phyloP scores from a whole-genome alignment of 2,888 invertebrate species.

The Allophyes oxyacanthae region DNA sequence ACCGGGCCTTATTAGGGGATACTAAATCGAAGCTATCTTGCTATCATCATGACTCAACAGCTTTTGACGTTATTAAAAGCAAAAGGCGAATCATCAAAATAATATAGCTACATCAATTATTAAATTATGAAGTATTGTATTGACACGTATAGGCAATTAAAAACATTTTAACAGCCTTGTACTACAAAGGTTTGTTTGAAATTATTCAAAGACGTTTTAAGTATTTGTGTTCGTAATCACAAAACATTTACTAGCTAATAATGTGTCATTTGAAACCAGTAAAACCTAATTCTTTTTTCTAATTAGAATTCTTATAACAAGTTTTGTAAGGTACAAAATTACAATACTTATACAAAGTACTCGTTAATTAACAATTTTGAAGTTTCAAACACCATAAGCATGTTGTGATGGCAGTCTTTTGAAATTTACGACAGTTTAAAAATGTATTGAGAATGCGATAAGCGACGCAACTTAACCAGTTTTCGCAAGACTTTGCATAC shows the following conservation, averaged over 20 bases:
- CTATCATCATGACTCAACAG: no score
- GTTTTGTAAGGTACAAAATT: conserved; percentile 15
- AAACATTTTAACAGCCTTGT: conserved; percentile 16
- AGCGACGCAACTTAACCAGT: conserved; percentile 72
- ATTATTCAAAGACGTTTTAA: neutral
- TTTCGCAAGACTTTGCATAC: conserved; percentile 67
- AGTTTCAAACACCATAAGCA: conserved; percentile 17
- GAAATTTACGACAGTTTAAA: conserved; percentile 60
- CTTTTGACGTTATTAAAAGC: neutral
- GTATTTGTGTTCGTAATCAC: conserved; percentile 5
- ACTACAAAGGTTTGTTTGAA: conserved; percentile 8
- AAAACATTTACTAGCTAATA: conserved; percentile 5
- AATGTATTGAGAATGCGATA: conserved; percentile 77
- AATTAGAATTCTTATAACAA: conserved; percentile 10
- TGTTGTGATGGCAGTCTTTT: conserved; percentile 49
- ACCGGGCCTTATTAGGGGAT: no score
- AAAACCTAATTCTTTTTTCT: conserved; percentile 3
- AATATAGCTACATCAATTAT: neutral
- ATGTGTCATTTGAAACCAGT: conserved; percentile 4
- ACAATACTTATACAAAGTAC: conserved; percentile 5
- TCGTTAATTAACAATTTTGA: conserved; percentile 25
- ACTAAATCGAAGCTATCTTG: no score
- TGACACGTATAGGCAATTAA: conserved; percentile 6
- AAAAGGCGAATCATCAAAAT: neutral
- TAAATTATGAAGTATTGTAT: conserved; percentile 1